Evolutionary conservation across 2,113 vertebrate genomes (phyloP), one percentile per base, ranked within the genome.

Genomic region (Pongo pygmaeus): DNA sequence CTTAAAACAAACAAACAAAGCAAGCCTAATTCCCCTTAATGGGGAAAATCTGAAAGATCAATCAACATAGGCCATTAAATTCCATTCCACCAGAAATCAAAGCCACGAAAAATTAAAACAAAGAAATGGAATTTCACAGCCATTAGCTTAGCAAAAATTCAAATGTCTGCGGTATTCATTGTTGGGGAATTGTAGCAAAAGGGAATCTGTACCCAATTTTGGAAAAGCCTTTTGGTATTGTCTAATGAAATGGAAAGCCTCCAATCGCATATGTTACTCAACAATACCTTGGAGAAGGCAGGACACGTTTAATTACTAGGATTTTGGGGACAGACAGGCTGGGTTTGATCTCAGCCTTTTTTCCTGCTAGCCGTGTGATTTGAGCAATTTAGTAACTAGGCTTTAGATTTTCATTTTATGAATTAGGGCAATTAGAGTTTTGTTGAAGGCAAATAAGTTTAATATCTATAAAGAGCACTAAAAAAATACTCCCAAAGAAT

Each of bases 331-430:
- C 8, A 69, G 16, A 25, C 16, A 57, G 23, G 20, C n/a, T 52
- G 77, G 7, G 11, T 40, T 80, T 35, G 43, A 38, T 14, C 22
- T 32, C 48, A 10, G 16, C 2, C 16, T 70, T 13, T 13, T 77
- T 20, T 22, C 30, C 30, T 3, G 12, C n/a, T 67, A 9, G 3
- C 46, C 23, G 14, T 20, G 17, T 3, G 38, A 77, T 32, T 30
- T 22, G 1, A 77, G 3, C 4, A n/a, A 67, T 50, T 16, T 12
- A 27, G 1, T 6, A 59, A 4, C n/a, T 18, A 23, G 6, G 8
- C n/a, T 4, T 14, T 30, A 3, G 1, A 5, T 18, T 67, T 7
- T 5, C 4, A 13, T 32, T 38, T 48, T 32, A 3, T 22, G 25
- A 23, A 38, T 55, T 30, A 14, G 35, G 77, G 13, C 61, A 57